phyloP scores from a whole-genome alignment of 2,113 vertebrate genomes.

The Ctenomys sociabilis region DNA sequence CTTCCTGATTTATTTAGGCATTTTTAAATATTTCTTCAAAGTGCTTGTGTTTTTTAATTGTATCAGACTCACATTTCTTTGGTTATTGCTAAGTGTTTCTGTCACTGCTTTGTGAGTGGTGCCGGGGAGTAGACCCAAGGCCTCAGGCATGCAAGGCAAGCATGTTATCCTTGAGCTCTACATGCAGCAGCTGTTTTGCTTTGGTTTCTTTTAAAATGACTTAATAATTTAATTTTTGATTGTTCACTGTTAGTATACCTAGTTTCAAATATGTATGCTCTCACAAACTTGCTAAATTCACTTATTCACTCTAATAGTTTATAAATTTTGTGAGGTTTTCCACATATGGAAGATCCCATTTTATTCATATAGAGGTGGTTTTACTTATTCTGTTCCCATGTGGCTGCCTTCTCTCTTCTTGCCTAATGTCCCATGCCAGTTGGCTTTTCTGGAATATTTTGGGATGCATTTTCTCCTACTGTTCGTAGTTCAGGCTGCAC shows the following conservation, averaged over 20 bases:
- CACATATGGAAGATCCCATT: accelerated
- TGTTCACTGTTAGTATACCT: neutral
- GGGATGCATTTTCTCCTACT: neutral
- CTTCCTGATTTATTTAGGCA: neutral
- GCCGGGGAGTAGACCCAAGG: neutral
- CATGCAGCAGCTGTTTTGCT: neutral
- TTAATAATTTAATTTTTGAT: neutral
- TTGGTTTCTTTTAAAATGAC: neutral
- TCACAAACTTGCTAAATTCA: neutral
- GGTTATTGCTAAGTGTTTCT: neutral
- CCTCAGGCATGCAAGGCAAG: accelerated
- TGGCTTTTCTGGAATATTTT: neutral
- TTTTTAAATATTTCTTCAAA: neutral
- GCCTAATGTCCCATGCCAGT: neutral
- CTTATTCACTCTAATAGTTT: neutral
- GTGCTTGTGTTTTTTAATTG: accelerated
- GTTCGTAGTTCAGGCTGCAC: neutral
- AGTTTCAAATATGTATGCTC: neutral
- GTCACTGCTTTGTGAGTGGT: neutral
- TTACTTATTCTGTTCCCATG: neutral
- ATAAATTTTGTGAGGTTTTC: neutral
- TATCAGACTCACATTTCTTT: neutral
- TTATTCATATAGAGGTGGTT: neutral
- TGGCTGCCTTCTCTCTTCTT: neutral
- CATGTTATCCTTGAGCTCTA: accelerated